Conservation (phyloP, 1,140 invertebrate species). For the Hycleus phaleratus region DNA sequence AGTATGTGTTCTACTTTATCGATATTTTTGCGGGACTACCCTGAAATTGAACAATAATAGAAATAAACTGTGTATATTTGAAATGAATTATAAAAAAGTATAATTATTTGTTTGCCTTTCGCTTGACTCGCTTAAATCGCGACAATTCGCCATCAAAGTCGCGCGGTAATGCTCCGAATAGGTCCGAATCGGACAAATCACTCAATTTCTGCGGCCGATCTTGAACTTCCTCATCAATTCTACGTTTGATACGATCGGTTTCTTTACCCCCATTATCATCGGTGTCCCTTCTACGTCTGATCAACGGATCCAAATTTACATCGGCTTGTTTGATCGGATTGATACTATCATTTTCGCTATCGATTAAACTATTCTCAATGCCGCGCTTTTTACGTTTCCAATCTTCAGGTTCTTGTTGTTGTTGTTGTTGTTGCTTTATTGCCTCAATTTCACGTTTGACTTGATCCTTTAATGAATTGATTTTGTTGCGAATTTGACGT, state of each 20-base stretch:
- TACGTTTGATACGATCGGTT: constrained; percentile 4
- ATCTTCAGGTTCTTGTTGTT: constrained; percentile 1
- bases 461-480: constrained; percentile 35
- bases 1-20: no score
- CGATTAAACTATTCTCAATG: constrained; percentile 22
- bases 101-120: not conserved
- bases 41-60: no score
- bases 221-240: constrained; percentile 13
- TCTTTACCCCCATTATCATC: no score
- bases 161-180: constrained; percentile 37
- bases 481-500: constrained; percentile 30
- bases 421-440: constrained; percentile 8
- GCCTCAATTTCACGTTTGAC: constrained; percentile 34
- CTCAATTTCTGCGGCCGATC: constrained; percentile 21
- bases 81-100: no score
- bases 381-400: constrained; percentile 23
- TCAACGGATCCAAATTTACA: constrained; percentile 21
- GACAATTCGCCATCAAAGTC: constrained; percentile 34
- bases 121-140: constrained; percentile 37
- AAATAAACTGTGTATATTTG: no score
- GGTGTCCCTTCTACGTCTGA: constrained; percentile 19
- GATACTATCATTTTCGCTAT: constrained; percentile 29
- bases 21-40: no score
- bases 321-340: constrained; percentile 24
- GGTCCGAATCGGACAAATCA: constrained; percentile 33